Conservation (phyloP, 2,113 vertebrate genomes). For the Clarias batrachus region DNA sequence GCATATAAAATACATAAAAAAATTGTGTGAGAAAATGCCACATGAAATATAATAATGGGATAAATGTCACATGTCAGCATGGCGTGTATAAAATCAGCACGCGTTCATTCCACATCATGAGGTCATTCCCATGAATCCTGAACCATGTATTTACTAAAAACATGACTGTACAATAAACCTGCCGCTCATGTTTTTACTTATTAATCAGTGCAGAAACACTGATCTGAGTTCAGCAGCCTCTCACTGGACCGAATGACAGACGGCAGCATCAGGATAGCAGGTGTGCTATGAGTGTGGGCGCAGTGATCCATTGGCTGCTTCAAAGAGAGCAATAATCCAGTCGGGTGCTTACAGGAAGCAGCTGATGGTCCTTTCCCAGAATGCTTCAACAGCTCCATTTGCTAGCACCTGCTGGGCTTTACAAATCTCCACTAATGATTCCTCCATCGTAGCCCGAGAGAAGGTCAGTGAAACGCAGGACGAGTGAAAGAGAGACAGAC, state of each 20-base stretch:
- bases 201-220: neutral
- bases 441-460: constrained; percentile 17
- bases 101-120: neutral
- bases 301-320: constrained; percentile 39
- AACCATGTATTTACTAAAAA: neutral
- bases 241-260: constrained; percentile 24
- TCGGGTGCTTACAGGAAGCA: constrained; percentile 39
- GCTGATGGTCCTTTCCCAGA: constrained; percentile 44
- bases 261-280: constrained; percentile 21
- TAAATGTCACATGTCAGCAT: neutral
- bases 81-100: neutral
- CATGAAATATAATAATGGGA: neutral
- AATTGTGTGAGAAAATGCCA: neutral
- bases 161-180: neutral
- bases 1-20: too few species aligned
- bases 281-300: constrained; percentile 17
- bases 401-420: constrained; percentile 42
- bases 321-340: constrained; percentile 38
- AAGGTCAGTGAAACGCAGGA: neutral
- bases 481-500: neutral
- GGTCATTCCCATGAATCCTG: neutral
- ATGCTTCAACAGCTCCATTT: constrained; percentile 34
- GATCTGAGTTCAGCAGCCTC: neutral
- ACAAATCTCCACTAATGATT: constrained; percentile 44
- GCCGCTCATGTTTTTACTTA: neutral